Evolutionary conservation across 2,797 vertebrate species (phyloP), one percentile per base, ranked within the genome.

Genomic region (Parauchenoglanis ngamensis): DNA sequence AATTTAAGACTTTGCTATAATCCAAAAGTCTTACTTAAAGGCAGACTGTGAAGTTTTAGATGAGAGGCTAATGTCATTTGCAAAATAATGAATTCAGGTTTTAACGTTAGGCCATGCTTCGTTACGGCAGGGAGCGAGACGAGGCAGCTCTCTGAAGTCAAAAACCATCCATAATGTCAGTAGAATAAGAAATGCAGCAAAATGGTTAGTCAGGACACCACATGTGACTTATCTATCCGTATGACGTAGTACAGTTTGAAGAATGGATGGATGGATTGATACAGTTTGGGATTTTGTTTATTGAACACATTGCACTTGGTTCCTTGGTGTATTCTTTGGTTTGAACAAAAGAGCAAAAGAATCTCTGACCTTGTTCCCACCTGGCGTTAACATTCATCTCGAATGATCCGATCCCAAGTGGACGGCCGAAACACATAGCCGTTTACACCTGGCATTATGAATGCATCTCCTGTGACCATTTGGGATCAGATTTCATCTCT

Each of bases 21-120:
- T 79, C 77, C 54, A 5, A 59, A 79, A 79, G 77, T 40, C 56
- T 35, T 57, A 79, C 76, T 79, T 59, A 57, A 78, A 78, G 76
- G 52, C 52, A 54, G n/a, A 28, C 25, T 76, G n/a, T 56, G 75
- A 49, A 23, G 54, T 78, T 35, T 35, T 78, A 78, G 76, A 78
- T 79, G 77, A 79, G 77, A 79, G 54, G 19, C 57, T 80, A 80
- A 80, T 80, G 57, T 61, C 25, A 80, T 80, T 80, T n/a, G 78
- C 78, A 44, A 8, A 25, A 63, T 80, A 80, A 63, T 46, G 35
- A 81, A 59, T 79, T 35, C 28, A 7, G 56, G 17, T 78, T 57
- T 0, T 21, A 40, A 57, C 12, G 54, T 23, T 57, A 77, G 75
- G 75, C 75, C 4, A 1, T 54, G 49, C 75, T 77, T 77, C 57